Evolutionary conservation across 2,797 vertebrate species (phyloP), one percentile per base, ranked within the genome.

Genomic region (Oryzias dopingdopingensis): DNA sequence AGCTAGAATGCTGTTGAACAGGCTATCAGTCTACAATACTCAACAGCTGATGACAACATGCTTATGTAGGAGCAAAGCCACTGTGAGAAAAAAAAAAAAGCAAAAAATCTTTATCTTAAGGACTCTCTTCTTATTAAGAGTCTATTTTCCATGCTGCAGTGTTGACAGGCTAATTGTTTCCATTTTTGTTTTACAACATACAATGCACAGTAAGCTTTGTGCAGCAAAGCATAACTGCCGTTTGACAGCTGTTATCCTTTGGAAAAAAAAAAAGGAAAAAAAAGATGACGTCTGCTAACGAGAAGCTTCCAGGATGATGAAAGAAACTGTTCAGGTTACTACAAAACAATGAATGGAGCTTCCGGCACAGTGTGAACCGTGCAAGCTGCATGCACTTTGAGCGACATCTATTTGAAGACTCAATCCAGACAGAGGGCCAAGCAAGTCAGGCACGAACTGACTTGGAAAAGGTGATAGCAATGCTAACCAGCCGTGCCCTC

Each of bases 1-100:
- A 43, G 72, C 29, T 61, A 74, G 85, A 86, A 90, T 77, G 77
- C 67, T 69, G 77, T 79, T 85, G 68, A 86, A 85, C 81, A 79
- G 81, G 74, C 80, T 81, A 76, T 74, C 77, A 64, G 62, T 71
- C 23, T 41, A 59, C 54, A 63, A 68, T 12, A 1, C 63, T 74
- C 61, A 56, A 62, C n/a, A 48, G 70, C 72, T 67, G 49, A 57
- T 57, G 55, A 54, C 62, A 46, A 67, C 56, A 65, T 49, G 60
- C 65, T 72, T 65, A 59, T 61, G 42, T 52, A 55, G 65, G 20
- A 70, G 52, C n/a, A 55, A 5, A 37, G 55, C 29, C 17, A 43
- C 17, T 43, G n/a, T 50, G 59, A 65, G 65, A 59, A 45, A 15
- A n/a, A 63, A 48, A 44, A 63, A 48, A 55, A 48, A 44, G 70